Evolutionary conservation across 2,797 vertebrate genomes (phyloP).

Genomic region (Thripadectes ignobilis): DNA sequence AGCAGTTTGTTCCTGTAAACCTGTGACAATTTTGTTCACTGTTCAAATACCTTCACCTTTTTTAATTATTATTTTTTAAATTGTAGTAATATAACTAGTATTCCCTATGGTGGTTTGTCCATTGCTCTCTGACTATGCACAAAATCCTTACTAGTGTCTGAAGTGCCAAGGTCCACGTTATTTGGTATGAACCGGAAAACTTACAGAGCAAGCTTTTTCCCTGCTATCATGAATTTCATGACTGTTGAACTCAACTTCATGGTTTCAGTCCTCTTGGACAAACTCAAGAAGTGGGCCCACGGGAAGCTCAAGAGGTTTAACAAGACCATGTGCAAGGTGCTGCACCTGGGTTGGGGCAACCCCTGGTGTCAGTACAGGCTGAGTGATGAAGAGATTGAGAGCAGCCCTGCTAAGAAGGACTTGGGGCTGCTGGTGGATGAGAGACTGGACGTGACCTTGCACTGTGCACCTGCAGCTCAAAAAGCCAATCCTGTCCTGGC

Average conservation of each 20-base stretch:
- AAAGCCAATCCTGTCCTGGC: background rate
- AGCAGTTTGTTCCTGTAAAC: background rate
- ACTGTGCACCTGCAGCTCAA: background rate
- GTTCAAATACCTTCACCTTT: background rate
- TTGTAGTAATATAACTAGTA: background rate
- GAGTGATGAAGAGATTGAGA: background rate
- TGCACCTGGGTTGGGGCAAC: background rate
- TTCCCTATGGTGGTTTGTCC: background rate
- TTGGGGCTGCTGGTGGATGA: background rate
- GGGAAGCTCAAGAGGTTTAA: background rate
- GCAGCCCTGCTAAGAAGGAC: background rate
- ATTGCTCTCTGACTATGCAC: background rate
- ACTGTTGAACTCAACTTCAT: background rate
- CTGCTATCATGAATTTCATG: background rate
- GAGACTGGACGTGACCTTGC: background rate
- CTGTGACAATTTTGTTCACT: background rate
- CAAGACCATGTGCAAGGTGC: background rate
- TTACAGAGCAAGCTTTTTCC: background rate
- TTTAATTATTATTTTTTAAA: background rate
- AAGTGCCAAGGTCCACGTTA: background rate
- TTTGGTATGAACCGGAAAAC: background rate
- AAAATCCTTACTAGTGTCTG: background rate
- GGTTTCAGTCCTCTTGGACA: background rate
- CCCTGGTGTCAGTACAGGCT: background rate
- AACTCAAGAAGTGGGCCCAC: background rate